These are phyloP conservation scores for Paratrypauchen microcephalus DNA, from an alignment of 2,797 vertebrate genomes.

Conservation along the genomic window DNA sequence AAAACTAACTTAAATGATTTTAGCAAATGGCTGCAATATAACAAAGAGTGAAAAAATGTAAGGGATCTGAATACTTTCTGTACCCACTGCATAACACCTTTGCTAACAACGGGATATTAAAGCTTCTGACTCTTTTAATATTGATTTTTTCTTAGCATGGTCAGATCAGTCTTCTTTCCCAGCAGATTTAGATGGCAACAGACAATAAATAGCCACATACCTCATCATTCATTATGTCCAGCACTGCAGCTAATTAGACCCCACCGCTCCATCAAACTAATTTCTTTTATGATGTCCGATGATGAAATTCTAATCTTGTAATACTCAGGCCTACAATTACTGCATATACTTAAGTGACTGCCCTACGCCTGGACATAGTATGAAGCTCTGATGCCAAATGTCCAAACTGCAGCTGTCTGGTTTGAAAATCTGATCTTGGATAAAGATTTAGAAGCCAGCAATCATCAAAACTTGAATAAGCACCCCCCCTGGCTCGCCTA, in stretches of 20 bases:
- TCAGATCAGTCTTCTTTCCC: neutral
- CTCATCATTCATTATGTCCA: conserved; percentile 6
- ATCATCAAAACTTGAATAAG: conserved; percentile 49
- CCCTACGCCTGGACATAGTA: neutral
- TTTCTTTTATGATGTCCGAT: conserved; percentile 4
- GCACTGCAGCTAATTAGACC: neutral
- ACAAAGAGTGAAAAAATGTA: too few relatives aligned
- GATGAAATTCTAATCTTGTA: conserved; percentile 6
- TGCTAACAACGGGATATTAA: neutral
- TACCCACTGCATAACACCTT: too few relatives aligned
- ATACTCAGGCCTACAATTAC: neutral
- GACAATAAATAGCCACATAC: neutral
- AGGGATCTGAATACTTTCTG: too few relatives aligned
- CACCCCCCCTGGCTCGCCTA: conserved; percentile 48
- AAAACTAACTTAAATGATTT: too few relatives aligned
- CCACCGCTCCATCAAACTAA: conserved; percentile 1
- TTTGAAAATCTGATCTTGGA: conserved; percentile 34
- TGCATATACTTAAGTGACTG: neutral
- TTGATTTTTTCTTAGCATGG: conserved; percentile 7
- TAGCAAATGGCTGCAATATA: too few relatives aligned
- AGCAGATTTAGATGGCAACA: neutral
- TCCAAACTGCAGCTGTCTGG: conserved; percentile 16
- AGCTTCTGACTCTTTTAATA: neutral
- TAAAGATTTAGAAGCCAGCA: conserved; percentile 51
- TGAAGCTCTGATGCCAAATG: neutral